Evolutionary conservation across 2,113 vertebrate species (phyloP), one percentile per base, ranked within the genome.

Genomic region (Alaudala cheleensis): DNA sequence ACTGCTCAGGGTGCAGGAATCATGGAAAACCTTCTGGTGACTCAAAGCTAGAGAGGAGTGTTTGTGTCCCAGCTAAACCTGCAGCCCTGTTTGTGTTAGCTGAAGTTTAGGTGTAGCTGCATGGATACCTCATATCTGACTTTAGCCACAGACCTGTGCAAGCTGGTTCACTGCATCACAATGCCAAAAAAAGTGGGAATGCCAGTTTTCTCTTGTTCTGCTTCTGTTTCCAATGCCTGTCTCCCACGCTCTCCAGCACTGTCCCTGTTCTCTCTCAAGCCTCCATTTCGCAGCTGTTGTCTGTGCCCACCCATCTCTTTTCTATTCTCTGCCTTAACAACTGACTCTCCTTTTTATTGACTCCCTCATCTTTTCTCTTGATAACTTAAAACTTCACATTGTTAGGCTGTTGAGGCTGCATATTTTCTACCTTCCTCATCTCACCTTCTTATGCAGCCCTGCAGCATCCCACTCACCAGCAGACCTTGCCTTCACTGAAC

Each of bases 101-200:
- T 82, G 50, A 60, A 67, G 11, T 73, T 73, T 19, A 33, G 62
- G 31, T 6, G 28, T 34, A 31, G 26, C 39, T 79, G 12, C 42
- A 31, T 7, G 3, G 4, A 31, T 54, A 29, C 14, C 31, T 9
- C 8, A 13, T 2, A 80, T 16, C 31, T 0, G 0, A 14, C 40
- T 51, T n/a, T 45, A 70, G 79, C 61, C 62, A 7, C 34, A 54
- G 61, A 42, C 34, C 37, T 31, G 19, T 42, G 40, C 50, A 53
- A 54, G 37, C 31, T 81, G 60, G 15, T 51, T 88, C 51, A 14
- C 54, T 57, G 49, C 85, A 79, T 7, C 66, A 19, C 14, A 12
- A 20, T 23, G 57, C 47, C 62, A 73, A 58, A 42, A 24, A 22
- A 39, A 33, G 33, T 37, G 44, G 67, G 37, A 81, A 79, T 51